Conservation (phyloP, 2,113 vertebrate species). For the Eidolon helvum region DNA sequence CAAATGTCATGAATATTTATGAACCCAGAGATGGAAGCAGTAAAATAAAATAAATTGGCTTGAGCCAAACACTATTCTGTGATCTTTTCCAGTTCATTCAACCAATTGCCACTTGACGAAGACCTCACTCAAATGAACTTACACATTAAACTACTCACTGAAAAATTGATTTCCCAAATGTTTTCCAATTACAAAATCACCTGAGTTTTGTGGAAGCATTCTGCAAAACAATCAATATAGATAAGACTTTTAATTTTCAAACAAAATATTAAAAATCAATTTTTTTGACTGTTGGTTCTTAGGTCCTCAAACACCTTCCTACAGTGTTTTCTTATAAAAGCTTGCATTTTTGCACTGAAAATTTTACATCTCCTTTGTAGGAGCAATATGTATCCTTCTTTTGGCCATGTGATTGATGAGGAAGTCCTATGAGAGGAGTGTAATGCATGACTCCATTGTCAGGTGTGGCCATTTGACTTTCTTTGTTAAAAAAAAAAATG, state of each 20-base stretch:
- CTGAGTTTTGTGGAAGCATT: constrained; percentile 40
- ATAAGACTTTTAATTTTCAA: constrained; percentile 33
- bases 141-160: constrained; percentile 77
- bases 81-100: constrained; percentile 76
- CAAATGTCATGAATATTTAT: constrained; percentile 78
- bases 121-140: constrained; percentile 76
- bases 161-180: constrained; percentile 75
- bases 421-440: background rate
- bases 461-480: background rate
- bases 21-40: constrained; percentile 47
- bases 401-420: background rate
- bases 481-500: background rate
- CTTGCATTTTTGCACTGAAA: background rate
- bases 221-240: constrained; percentile 18
- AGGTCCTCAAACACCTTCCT: background rate
- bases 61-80: constrained; percentile 66
- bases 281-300: background rate
- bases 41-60: constrained; percentile 77
- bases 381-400: background rate
- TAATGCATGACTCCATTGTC: background rate
- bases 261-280: background rate
- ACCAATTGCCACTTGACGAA: constrained; percentile 72
- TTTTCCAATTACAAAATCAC: constrained; percentile 70
- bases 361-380: background rate
- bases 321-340: background rate